Base-by-base conservation (phyloP, 2,888 invertebrate species). In the Pseudococcus viburni region DNA sequence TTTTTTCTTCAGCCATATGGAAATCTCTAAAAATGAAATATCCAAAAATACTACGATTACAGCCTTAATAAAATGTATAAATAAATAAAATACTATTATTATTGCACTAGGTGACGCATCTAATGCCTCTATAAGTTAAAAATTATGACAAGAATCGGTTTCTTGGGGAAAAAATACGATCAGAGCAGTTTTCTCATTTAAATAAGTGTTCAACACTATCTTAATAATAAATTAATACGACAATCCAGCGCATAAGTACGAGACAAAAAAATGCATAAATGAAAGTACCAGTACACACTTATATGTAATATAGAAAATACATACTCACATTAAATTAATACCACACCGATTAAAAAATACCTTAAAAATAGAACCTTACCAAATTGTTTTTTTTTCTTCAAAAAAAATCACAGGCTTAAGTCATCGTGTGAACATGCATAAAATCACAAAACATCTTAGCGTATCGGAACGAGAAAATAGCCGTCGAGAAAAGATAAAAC, bases 31-130 rank as follows among this genome's bases (percentile, higher is more conserved):
- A 59, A 59, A 59, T n/a, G 59, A n/a, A 59, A 59, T 7, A 64
- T 2, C 55, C 22, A 64, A 2, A 64, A 64, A 64, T 59, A 64
- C 64, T 22, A 64, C 19, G 64, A 22, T 64, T 64, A 64, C 22
- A 64, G 22, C 64, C 64, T 64, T 64, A 64, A 64, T 3, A 42
- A 42, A 42, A 64, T 12, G 64, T 64, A 64, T 22, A 64, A 59
- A 19, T 39, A 68, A 68, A 68, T 42, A 83, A 83, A 83, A 83
- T 46, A 77, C 77, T 15, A 77, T 77, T 77, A 77, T 77, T 77
- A 83, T 83, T 83, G 80, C 80, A 83, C 80, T 83, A 83, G 64
- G 19, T 83, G 46, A 83, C 80, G 80, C 80, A 83, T 83, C 80
- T 46, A 46, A 83, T 83, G 80, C 80, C 11, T 83, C 46, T 15